phyloP scores from a whole-genome alignment of 1,140 invertebrate species.

The Diabrotica undecimpunctata region DNA sequence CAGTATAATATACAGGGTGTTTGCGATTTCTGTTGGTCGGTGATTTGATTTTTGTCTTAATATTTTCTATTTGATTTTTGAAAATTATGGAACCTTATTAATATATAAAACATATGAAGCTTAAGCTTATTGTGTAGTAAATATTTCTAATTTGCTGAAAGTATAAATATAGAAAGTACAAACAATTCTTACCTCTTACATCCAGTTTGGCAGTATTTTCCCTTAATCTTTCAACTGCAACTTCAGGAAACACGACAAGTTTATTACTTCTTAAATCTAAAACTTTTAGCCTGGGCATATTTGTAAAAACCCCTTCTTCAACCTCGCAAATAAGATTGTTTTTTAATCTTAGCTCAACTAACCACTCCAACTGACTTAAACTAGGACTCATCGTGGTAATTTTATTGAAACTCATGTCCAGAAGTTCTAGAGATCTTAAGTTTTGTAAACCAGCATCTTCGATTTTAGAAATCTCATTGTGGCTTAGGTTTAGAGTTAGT shows the following conservation, averaged over 20 bases:
- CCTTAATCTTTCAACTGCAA: conserved; percentile 69
- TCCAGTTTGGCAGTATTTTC: conserved; percentile 79
- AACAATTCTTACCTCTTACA: conserved; percentile 66
- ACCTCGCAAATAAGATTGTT: conserved; percentile 70
- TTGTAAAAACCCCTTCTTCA: conserved; percentile 69
- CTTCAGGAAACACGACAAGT: conserved; percentile 69
- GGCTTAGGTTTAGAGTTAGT: conserved; percentile 77
- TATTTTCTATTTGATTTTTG: too few species aligned
- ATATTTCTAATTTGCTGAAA: too few species aligned
- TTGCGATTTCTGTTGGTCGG: too few species aligned
- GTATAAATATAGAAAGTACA: too few species aligned
- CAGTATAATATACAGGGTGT: too few species aligned
- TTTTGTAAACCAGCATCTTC: conserved; percentile 69
- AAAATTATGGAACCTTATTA: too few species aligned
- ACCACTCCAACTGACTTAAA: conserved; percentile 70
- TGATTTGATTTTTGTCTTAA: too few species aligned
- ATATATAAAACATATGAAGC: too few species aligned
- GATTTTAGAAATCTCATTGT: conserved; percentile 68
- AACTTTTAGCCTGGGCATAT: conserved; percentile 75
- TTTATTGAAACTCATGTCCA: conserved; percentile 75
- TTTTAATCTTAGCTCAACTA: conserved; percentile 78
- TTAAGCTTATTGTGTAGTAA: too few species aligned
- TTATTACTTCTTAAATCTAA: conserved; percentile 76
- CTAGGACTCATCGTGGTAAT: conserved; percentile 66
- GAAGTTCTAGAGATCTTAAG: conserved; percentile 71